Percentiles rank a stretch among this genome's conserved stretches.
These are phyloP conservation scores for Boleophthalmus pectinirostris DNA, from an alignment of 2,113 vertebrate species.

Conservation along the genomic window DNA sequence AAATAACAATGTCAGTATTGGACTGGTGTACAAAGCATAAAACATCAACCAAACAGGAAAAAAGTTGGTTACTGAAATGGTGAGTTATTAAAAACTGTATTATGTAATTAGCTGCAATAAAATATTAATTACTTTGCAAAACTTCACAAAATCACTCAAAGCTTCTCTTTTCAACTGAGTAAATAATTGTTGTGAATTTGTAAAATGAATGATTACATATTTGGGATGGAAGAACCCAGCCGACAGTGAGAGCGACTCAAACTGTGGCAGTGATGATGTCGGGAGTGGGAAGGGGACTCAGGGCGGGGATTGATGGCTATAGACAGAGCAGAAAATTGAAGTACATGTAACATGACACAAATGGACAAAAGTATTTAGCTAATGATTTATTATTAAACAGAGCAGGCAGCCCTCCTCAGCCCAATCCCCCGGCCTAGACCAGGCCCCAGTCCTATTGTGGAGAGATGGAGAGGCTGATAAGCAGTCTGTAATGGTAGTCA, in stretches of 20 bases:
- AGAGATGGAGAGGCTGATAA: constrained; percentile 79
- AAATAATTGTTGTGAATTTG: too few species aligned
- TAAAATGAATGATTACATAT: background rate
- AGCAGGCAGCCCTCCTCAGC: constrained; percentile 61
- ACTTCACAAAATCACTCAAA: too few species aligned
- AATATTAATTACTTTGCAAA: too few species aligned
- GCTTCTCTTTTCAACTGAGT: too few species aligned
- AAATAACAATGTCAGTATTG: too few species aligned
- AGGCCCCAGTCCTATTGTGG: constrained; percentile 72
- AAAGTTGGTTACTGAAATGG: too few species aligned
- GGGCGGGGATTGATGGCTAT: constrained; percentile 46
- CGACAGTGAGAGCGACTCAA: constrained; percentile 22
- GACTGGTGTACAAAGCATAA: too few species aligned
- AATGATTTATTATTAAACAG: constrained; percentile 84
- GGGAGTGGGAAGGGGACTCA: constrained; percentile 11
- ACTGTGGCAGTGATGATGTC: constrained; percentile 24
- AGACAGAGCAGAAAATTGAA: constrained; percentile 77
- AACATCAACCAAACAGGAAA: too few species aligned
- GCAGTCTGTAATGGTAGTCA: constrained; percentile 79
- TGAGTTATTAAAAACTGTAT: too few species aligned
- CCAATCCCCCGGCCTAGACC: constrained; percentile 62
- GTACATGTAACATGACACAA: constrained; percentile 83
- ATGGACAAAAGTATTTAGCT: constrained; percentile 84
- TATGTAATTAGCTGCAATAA: too few species aligned
- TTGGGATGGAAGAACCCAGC: background rate